Evolutionary conservation across 2,113 vertebrate genomes (phyloP).

Genomic region (Panthera leo): DNA sequence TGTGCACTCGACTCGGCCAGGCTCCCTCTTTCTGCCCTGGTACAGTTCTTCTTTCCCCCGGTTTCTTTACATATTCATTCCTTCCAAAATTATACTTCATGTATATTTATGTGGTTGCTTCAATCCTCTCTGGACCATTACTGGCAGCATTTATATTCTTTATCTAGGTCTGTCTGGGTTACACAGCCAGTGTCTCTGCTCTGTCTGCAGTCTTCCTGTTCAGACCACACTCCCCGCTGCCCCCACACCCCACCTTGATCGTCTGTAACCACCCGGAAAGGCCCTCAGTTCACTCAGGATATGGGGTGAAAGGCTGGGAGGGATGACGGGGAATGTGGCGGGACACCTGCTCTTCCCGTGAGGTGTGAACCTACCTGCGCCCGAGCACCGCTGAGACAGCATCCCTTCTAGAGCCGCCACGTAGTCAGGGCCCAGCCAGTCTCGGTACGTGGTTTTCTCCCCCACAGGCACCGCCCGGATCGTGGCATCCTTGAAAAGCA

Average conservation of each 20-base stretch:
- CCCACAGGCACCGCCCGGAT: slow-evolving; percentile 84
- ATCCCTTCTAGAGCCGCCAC: slow-evolving; percentile 88
- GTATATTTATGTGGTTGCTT: not conserved
- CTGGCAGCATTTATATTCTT: not conserved
- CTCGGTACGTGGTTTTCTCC: slow-evolving; percentile 88
- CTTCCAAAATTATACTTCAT: not conserved
- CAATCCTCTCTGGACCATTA: not conserved
- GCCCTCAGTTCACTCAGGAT: not conserved
- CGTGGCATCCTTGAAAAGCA: slow-evolving; percentile 96
- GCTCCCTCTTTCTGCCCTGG: not conserved
- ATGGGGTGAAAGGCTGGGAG: not conserved
- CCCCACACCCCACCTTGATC: not conserved
- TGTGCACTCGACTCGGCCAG: not conserved
- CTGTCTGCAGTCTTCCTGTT: not conserved
- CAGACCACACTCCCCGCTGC: not conserved
- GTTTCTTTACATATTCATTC: not conserved
- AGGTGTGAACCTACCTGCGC: slow-evolving; percentile 81
- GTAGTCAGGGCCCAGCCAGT: slow-evolving; percentile 93
- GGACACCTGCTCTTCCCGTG: not conserved
- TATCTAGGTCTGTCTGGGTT: not conserved
- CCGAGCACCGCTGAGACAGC: slow-evolving; percentile 86
- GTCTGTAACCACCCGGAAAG: not conserved
- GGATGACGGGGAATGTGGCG: accelerated
- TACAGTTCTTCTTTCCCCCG: not conserved
- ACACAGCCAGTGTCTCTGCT: not conserved